Base-by-base conservation (phyloP, 2,888 invertebrate genomes). In the Antitype chi region DNA sequence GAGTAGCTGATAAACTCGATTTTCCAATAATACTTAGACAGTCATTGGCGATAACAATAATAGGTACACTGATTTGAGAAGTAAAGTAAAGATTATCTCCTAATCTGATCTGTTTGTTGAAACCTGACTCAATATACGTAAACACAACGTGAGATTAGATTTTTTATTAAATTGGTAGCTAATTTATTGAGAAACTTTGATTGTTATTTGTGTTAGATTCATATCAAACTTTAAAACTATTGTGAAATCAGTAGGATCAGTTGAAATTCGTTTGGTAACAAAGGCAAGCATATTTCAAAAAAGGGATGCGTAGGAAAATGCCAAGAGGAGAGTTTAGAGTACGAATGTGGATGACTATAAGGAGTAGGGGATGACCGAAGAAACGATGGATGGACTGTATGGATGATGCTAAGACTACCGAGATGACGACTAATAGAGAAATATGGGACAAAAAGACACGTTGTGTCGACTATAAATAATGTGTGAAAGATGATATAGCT, bases 111-210 rank as follows among this genome's bases (percentile, higher is more conserved):
- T 2, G 20, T 53, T 66, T 66, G 47, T 11, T 62, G 25, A 66
- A 66, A 80, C 11, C 17, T 66, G 23, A 38, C 11, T n/a, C 28
- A 63, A 47, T 53, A 47, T 38, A 25, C 17, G 25, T 69, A 23
- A 76, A 71, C 1, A n/a, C 20, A 49, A 67, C 8, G 7, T 49
- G 7, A 62, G 66, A 80, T 80, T 67, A 60, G 47, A 38, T 62
- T 59, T 74, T 23, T 28, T 55, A 25, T 17, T 59, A 52, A 17
- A 17, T 57, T 7, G 7, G 17, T 52, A 28, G 20, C 43, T 20
- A n/a, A 23, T 32, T 32, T 13, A 55, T 67, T 74, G 20, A 20
- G 67, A 6, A 67, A 62, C 28, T 38, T 59, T 73, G 23, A 53
- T n/a, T 67, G 2, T 28, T 17, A 59, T 59, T 8, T 20, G 6